These are phyloP conservation scores for Streblospio benedicti DNA, from an alignment of 1,140 invertebrate species.

Conservation along the genomic window DNA sequence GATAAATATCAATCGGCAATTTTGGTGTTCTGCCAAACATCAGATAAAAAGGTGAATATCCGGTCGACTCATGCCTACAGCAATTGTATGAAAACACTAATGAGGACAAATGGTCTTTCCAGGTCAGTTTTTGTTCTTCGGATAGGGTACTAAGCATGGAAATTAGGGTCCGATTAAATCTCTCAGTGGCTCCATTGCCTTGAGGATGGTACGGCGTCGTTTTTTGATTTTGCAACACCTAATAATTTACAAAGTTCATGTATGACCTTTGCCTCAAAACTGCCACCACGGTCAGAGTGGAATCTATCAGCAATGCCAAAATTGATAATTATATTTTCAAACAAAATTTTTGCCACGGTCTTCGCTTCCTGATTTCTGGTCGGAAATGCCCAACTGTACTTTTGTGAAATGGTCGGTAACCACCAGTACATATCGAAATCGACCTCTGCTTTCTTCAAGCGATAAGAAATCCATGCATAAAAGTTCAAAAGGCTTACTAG, in stretches of 20 bases:
- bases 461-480: conserved; percentile 1
- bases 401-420: conserved; percentile 44
- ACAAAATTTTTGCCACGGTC: conserved; percentile 37
- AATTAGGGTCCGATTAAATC: conserved; percentile 30
- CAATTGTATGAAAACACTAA: no score
- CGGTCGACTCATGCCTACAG: no score
- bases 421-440: conserved; percentile 31
- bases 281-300: conserved; percentile 38
- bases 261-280: conserved; percentile 24
- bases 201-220: conserved; percentile 25
- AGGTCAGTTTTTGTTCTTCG: no score
- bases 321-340: conserved; percentile 33
- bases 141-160: no score
- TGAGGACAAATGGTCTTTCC: no score
- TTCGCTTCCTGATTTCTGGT: conserved; percentile 40
- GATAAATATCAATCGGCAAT: no score
- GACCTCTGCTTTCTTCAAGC: conserved; percentile 2
- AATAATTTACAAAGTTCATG: conserved; percentile 20
- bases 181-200: conserved; percentile 27
- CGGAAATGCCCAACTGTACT: conserved; percentile 37
- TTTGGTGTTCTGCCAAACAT: no score
- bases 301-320: conserved; percentile 41
- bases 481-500: not conserved
- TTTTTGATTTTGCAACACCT: conserved; percentile 19
- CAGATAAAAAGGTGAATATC: no score